Base-by-base conservation (phyloP, 2,797 vertebrate species). In the Danionella dracula region DNA sequence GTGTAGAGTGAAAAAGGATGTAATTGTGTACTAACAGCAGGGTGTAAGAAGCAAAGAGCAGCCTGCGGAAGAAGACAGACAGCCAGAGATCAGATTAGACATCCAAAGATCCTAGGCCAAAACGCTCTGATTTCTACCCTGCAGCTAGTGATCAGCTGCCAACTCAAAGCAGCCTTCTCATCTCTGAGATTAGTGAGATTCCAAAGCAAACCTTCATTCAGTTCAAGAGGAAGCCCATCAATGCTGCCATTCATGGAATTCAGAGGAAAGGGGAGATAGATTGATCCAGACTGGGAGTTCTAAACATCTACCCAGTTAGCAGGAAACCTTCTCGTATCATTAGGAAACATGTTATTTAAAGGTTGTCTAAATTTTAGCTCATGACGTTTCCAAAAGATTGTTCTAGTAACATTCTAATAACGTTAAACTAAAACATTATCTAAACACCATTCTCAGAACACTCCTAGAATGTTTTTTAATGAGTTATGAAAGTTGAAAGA, bases 141-240 rank as follows among this genome's bases (percentile, higher is more conserved):
- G 27, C 63, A 64, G 63, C 50, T 49, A 71, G 49, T 74, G 66
- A 77, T 72, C 58, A 68, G 62, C 61, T 79, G 75, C 71, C 69
- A 76, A 77, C 53, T 73, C 67, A 67, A 72, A 64, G 57, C 50
- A 76, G 63, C 73, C 61, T 72, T 68, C 63, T 79, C 55, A 74
- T 74, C 59, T 75, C 65, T 50, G 48, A 53, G 63, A 59, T 66
- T 66, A 66, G 54, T 64, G 51, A 64, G 58, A 46, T 63, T 75
- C 67, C 59, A 72, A 64, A 70, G 31, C 45, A 50, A 55, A 46
- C 37, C 66, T 51, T 69, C 48, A 66, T 71, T 76, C 73, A 58
- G 54, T 60, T 27, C 17, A 59, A 48, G 32, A 42, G 53, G 70
- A 68, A 73, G 53, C 71, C 57, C 50, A 60, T 5, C 37, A 69